Base-by-base conservation (phyloP, 2,888 invertebrate genomes). In the Seira musarum region DNA sequence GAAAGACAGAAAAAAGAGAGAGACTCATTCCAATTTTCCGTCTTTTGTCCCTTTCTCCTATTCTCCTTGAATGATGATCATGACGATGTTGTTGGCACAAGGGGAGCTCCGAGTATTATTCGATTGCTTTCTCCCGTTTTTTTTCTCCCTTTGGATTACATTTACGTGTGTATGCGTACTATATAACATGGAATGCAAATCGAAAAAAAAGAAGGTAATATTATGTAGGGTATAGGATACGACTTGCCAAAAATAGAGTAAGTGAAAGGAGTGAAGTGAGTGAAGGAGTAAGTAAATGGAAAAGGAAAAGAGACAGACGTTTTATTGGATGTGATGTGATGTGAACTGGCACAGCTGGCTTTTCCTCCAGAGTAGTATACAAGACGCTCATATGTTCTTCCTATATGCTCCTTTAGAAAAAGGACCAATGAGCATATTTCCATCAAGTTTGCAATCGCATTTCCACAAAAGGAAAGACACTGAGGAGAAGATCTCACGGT, bases 281-380 rank as follows among this genome's bases (percentile, higher is more conserved):
- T 76, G 66, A 60, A 19, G 65, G 49, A 40, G 70, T 65, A 69
- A 67, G 79, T 73, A 68, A 79, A 80, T 53, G 74, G 53, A 40
- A 72, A 64, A 57, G 60, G 69, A 67, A 76, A 64, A 72, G 76
- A 72, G 72, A 71, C 76, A 76, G 76, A 71, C 71, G 63, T 76
- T 79, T 79, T 79, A 79, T 79, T 79, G 78, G 78, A 79, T 72
- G 72, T 79, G 78, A 64, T 64, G 64, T 64, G 64, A 79, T 79
- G 78, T 79, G 78, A 79, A 79, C 78, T 79, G 72, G 72, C 72
- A 79, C 78, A 79, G 72, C 78, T 79, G 78, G 65, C 78, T 78
- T 61, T 78, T 57, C 66, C 66, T 35, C 57, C n/a, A n/a, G n/a
- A n/a, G n/a, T n/a, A n/a, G n/a, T n/a, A n/a, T n/a, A n/a, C n/a